Evolutionary conservation across 2,888 invertebrate genomes (phyloP).

Genomic region (Trichopria drosophilae): DNA sequence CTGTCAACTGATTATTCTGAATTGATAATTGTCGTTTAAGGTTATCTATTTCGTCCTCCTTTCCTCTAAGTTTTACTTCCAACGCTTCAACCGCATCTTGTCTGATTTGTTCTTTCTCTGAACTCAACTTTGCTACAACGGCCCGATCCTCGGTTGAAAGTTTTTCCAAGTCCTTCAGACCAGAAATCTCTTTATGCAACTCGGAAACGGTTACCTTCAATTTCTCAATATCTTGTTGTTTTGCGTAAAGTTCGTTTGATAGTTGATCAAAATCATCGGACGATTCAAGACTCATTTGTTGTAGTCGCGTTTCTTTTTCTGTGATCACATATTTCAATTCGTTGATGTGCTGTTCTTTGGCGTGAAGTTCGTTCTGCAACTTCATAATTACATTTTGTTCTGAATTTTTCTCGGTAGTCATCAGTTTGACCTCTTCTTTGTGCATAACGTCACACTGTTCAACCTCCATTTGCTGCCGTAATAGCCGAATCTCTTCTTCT

Average conservation of each 20-base stretch:
- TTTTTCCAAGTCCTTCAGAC: conserved; percentile 35
- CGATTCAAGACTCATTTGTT: conserved; percentile 40
- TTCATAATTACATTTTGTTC: conserved; percentile 44
- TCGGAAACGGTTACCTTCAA: conserved; percentile 36
- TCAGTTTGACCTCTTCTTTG: conserved; percentile 27
- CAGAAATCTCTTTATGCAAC: conserved; percentile 38
- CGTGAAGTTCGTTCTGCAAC: conserved; percentile 45
- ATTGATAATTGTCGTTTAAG: conserved; percentile 30
- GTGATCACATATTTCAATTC: conserved; percentile 42
- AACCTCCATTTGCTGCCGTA: conserved; percentile 32
- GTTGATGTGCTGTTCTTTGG: conserved; percentile 45
- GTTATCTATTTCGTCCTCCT: conserved; percentile 38
- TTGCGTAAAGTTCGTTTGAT: conserved; percentile 40
- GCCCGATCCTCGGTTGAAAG: conserved; percentile 37
- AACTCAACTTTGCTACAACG: conserved; percentile 35
- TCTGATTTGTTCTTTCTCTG: conserved; percentile 44
- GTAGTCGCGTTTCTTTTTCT: conserved; percentile 45
- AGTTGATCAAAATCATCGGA: conserved; percentile 42
- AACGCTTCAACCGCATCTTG: conserved; percentile 38
- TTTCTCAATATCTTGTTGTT: conserved; percentile 43
- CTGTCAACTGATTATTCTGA: conserved; percentile 38
- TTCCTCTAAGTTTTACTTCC: conserved; percentile 34
- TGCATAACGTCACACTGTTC: conserved; percentile 32
- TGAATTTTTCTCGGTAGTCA: conserved; percentile 18
- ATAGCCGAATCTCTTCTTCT: conserved; percentile 37